phyloP scores from a whole-genome alignment of 2,888 invertebrate species.

The Galeruca laticollis region DNA sequence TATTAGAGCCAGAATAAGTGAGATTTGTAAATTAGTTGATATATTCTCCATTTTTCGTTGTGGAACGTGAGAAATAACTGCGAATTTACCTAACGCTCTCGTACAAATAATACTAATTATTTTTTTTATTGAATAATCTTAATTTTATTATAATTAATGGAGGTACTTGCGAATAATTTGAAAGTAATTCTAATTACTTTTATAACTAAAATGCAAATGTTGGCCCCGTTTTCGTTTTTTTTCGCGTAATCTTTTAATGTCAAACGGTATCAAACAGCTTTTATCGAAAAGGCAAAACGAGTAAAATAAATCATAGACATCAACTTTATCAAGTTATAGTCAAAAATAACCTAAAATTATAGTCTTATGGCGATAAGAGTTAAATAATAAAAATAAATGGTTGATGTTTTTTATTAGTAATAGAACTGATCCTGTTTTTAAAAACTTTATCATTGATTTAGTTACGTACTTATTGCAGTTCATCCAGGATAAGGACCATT shows the following conservation, averaged over 20 bases:
- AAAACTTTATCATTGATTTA: no score
- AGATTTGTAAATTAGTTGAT: not conserved
- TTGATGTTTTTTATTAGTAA: no score
- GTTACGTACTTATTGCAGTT: no score
- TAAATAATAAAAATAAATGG: no score
- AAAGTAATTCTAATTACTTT: constrained; percentile 26
- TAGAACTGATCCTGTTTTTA: no score
- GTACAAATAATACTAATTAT: not conserved
- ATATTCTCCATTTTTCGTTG: not conserved
- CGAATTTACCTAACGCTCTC: not conserved
- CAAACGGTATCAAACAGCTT: constrained; percentile 12
- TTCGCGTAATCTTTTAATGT: constrained; percentile 34
- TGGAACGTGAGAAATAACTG: not conserved
- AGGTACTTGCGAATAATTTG: constrained; percentile 11
- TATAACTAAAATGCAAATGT: constrained; percentile 31
- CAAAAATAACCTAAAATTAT: no score
- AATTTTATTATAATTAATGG: constrained; percentile 15
- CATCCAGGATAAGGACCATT: no score
- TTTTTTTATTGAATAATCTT: constrained; percentile 15
- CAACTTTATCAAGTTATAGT: no score
- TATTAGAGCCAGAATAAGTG: constrained; percentile 21
- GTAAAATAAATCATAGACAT: not conserved
- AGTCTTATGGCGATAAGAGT: no score
- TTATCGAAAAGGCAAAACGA: not conserved
- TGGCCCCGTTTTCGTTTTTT: constrained; percentile 28